Evolutionary conservation across 2,113 vertebrate genomes (phyloP).

Genomic region (Probosciger aterrimus): DNA sequence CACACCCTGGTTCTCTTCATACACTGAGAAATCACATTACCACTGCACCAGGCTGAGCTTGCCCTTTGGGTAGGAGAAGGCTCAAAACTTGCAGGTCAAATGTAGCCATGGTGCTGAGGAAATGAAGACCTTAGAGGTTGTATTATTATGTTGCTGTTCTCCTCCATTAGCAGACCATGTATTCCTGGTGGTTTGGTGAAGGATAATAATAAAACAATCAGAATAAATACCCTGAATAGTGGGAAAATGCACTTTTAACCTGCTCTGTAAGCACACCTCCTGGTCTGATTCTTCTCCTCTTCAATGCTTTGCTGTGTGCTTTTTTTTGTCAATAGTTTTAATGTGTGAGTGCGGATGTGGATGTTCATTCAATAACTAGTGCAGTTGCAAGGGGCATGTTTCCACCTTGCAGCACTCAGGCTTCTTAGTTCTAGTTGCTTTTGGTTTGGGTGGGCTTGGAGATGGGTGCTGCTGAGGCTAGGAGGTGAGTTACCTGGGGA

Average conservation of each 20-base stretch:
- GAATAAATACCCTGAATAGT: conserved; percentile 13
- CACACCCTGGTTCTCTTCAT: background rate
- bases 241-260: conserved; percentile 35
- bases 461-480: background rate
- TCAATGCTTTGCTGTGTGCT: background rate
- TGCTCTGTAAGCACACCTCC: background rate
- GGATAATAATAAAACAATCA: background rate
- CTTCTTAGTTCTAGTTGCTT: background rate
- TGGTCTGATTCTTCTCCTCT: background rate
- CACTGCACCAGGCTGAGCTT: background rate
- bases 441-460: background rate
- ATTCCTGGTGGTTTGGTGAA: background rate
- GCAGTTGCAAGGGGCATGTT: background rate
- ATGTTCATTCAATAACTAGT: background rate
- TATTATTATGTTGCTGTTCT: background rate
- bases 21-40: background rate
- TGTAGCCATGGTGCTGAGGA: background rate
- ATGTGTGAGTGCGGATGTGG: background rate
- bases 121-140: background rate
- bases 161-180: background rate
- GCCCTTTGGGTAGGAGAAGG: background rate
- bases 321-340: background rate
- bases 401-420: background rate
- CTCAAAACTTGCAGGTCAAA: background rate
- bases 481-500: background rate